Evolutionary conservation across 2,888 invertebrate genomes (phyloP).

Genomic region (Thysanoteuthis rhombus): DNA sequence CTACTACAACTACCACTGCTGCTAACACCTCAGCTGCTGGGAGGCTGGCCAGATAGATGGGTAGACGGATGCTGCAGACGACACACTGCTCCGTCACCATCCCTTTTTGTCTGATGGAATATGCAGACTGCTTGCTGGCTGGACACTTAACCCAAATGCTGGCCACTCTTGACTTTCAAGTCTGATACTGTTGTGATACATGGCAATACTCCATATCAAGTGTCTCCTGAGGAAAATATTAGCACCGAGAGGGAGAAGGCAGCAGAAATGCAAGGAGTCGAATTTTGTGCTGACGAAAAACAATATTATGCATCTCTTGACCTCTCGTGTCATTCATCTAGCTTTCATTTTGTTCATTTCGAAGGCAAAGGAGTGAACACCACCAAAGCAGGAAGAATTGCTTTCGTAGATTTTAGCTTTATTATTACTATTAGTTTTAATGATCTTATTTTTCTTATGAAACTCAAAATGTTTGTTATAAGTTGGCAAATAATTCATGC

Average conservation of each 20-base stretch:
- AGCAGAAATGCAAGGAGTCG: neutral
- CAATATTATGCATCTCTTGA: neutral
- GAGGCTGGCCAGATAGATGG: neutral
- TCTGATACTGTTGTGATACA: neutral
- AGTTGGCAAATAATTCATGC: neutral
- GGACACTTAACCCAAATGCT: neutral
- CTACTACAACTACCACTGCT: neutral
- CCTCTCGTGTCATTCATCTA: neutral
- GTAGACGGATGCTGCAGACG: neutral
- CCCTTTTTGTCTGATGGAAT: neutral
- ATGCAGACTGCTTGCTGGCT: neutral
- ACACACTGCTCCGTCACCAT: neutral
- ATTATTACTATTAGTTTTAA: neutral
- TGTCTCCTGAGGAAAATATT: neutral
- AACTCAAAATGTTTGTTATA: neutral
- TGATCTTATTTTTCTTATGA: neutral
- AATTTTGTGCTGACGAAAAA: neutral
- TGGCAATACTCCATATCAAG: neutral
- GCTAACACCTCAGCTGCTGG: neutral
- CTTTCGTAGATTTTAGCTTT: neutral
- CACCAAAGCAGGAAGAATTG: neutral
- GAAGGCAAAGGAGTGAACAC: neutral
- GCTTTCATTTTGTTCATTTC: neutral
- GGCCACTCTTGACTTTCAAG: neutral
- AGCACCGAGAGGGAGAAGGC: neutral